Base-by-base conservation (phyloP, 1,140 invertebrate species). In the Drosophila kanapiae region DNA sequence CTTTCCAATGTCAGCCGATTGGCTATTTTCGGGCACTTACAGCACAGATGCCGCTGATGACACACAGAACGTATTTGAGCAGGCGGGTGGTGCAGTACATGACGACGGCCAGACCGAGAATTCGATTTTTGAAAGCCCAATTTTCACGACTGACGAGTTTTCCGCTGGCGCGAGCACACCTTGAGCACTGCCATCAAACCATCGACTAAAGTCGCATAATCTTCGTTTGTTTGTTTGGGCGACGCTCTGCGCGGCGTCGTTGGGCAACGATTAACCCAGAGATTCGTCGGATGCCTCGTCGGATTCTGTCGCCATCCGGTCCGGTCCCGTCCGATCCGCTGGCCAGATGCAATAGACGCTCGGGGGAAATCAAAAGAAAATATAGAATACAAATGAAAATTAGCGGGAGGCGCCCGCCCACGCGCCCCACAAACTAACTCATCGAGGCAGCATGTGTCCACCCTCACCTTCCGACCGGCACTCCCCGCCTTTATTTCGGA, bases 11-110 rank as follows among this genome's bases (percentile, higher is more conserved):
- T 87, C 79, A 81, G 48, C 57, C 18, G 13, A 13, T 47, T 13
- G 29, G 10, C 63, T 71, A 62, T 56, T 75, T 48, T 40, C 42
- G 59, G 61, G 45, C 48, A 88, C 86, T 91, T 78, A 91, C 86
- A 63, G 82, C 86, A 65, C 70, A 91, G 51, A 91, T 59, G 38
- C 82, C 40, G 57, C 72, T 86, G 71, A 91, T 75, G 72, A 82
- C 70, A 68, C 79, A 77, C 56, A 91, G 62, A 40, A 68, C 58
- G 54, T 82, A 82, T 43, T 75, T 67, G 37, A 90, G 65, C 57
- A 78, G 63, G 11, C 86, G 81, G 29, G 76, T 75, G 37, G 63
- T 86, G 72, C 86, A 91, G 54, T 91, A 78, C 85, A 90, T 90
- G 40, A 63, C 57, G 57, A 11, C 48, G 37, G 27, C 23, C 27